Evolutionary conservation across 2,113 vertebrate species (phyloP).

Genomic region (Mesitornis unicolor): DNA sequence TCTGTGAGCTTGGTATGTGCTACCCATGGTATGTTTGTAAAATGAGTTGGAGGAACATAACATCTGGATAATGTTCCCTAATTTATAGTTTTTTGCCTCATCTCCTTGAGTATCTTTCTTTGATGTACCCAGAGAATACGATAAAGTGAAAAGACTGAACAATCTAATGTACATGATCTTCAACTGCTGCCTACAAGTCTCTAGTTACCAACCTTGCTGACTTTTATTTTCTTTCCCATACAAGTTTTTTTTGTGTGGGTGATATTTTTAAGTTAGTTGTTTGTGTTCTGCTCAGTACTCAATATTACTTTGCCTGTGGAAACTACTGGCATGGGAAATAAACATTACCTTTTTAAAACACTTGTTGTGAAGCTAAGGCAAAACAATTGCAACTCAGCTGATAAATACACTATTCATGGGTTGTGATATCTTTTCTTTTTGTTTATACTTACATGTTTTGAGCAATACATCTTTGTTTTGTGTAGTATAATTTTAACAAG

Average conservation of each 20-base stretch:
- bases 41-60: neutral
- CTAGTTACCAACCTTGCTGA: neutral
- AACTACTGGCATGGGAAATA: neutral
- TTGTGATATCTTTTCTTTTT: neutral
- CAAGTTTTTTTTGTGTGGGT: rapidly evolving
- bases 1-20: neutral
- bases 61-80: neutral
- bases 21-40: rapidly evolving
- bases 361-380: neutral
- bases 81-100: neutral
- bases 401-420: neutral
- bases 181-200: neutral
- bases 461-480: neutral
- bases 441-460: neutral
- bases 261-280: neutral
- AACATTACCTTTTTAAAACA: neutral
- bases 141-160: neutral
- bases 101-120: neutral
- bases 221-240: neutral
- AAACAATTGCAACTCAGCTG: neutral
- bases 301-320: neutral
- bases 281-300: neutral
- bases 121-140: neutral
- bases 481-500: neutral
- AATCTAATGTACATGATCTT: neutral